Conservation (phyloP, 1,140 invertebrate genomes). For the Drosophila busckii region DNA sequence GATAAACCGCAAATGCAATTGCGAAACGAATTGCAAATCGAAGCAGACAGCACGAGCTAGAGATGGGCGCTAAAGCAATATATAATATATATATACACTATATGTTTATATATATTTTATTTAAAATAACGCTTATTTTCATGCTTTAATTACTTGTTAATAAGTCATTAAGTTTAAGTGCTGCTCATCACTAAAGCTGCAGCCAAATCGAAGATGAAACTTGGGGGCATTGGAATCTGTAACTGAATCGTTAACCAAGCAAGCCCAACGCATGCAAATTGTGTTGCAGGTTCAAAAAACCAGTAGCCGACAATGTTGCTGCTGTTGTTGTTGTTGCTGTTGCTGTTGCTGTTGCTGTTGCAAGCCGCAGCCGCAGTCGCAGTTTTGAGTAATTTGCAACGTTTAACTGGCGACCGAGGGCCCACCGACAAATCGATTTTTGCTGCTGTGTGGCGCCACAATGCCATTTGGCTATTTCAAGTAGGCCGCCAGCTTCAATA, state of each 20-base stretch:
- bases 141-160: too few relatives aligned
- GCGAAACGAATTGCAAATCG: constrained; percentile 69
- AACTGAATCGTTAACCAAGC: constrained; percentile 1
- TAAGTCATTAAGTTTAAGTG: too few relatives aligned
- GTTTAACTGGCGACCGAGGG: constrained; percentile 67
- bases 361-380: neutral
- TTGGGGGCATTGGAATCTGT: neutral
- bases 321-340: neutral
- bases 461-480: constrained; percentile 69
- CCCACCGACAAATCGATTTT: constrained; percentile 71
- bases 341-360: neutral
- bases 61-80: constrained; percentile 2
- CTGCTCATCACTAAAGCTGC: too few relatives aligned
- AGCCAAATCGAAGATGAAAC: too few relatives aligned
- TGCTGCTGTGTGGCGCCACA: constrained; percentile 61
- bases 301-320: constrained; percentile 25
- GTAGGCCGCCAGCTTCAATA: constrained; percentile 9
- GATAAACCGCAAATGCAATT: constrained; percentile 70
- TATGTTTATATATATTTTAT: too few relatives aligned
- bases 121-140: too few relatives aligned
- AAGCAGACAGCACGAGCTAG: too few relatives aligned
- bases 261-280: constrained; percentile 62
- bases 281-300: constrained; percentile 44
- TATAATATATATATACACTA: too few relatives aligned
- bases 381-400: constrained; percentile 53